Percentiles rank a stretch among this genome's conserved stretches.
Evolutionary conservation across 2,888 invertebrate species (phyloP).

Genomic region (Drosophila pegasa): DNA sequence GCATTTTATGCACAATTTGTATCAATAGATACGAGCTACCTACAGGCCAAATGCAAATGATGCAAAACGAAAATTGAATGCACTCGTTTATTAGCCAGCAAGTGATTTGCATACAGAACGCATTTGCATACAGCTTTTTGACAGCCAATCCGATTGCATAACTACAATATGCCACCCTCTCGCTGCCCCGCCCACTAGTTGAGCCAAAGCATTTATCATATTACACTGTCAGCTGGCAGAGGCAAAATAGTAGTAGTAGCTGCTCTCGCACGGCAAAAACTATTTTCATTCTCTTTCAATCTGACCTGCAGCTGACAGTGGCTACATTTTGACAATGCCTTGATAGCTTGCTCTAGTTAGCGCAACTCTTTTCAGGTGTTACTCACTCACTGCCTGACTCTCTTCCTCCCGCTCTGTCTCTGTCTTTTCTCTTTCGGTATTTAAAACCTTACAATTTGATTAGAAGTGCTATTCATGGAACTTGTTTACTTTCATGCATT

Average conservation of each 20-base stretch:
- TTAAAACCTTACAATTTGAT: background rate
- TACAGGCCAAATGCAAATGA: constrained; percentile 18
- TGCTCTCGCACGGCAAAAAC: constrained; percentile 22
- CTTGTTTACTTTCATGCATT: no score
- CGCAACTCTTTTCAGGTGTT: no score
- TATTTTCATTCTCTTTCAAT: constrained; percentile 45
- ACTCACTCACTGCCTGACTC: background rate
- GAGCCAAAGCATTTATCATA: constrained; percentile 28
- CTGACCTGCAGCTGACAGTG: constrained; percentile 54
- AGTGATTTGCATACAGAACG: constrained; percentile 16
- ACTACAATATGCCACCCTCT: constrained; percentile 1
- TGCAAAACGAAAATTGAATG: constrained; percentile 28
- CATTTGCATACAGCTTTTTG: constrained; percentile 41
- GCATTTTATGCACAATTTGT: background rate
- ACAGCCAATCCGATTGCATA: constrained; percentile 32
- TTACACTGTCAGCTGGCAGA: constrained; percentile 10
- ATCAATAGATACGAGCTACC: background rate
- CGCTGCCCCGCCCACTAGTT: constrained; percentile 34
- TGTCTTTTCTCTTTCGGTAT: background rate
- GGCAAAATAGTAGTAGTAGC: constrained; percentile 2
- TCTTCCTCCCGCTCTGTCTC: background rate
- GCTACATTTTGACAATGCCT: constrained; percentile 39
- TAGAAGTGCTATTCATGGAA: background rate
- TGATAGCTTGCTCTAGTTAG: background rate
- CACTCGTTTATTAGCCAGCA: constrained; percentile 24